These are phyloP conservation scores for Allolobophora icterica DNA, from an alignment of 2,888 invertebrate genomes.

Conservation along the genomic window DNA sequence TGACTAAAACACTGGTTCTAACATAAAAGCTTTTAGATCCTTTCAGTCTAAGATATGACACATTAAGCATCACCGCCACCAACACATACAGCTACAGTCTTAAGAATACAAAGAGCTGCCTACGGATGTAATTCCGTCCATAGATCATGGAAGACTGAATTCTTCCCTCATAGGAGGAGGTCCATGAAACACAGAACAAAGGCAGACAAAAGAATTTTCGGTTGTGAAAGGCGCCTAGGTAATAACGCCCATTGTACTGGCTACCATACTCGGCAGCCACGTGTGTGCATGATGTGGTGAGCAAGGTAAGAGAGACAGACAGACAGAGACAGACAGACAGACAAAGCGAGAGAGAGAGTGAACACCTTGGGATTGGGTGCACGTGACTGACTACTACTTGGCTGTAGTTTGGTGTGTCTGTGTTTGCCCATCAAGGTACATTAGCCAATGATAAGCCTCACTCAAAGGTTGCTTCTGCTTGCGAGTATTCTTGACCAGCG, in stretches of 20 bases:
- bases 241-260: background rate
- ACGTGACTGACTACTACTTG: background rate
- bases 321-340: conserved; percentile 19
- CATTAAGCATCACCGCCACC: background rate
- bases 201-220: background rate
- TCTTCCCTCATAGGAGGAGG: background rate
- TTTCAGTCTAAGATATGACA: background rate
- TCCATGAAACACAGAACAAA: background rate
- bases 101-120: background rate
- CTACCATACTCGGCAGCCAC: background rate
- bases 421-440: conserved; percentile 12
- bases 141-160: background rate
- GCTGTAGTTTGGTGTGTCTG: background rate
- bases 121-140: background rate
- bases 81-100: background rate
- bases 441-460: background rate
- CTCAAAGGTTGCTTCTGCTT: conserved; percentile 17
- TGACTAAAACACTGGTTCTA: too few species aligned
- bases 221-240: background rate
- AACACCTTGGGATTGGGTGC: background rate
- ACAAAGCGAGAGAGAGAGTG: background rate
- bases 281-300: background rate
- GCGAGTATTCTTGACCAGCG: background rate
- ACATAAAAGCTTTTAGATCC: background rate
- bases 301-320: background rate